Percentiles rank a stretch among this genome's conserved stretches.
Evolutionary conservation across 2,797 vertebrate species (phyloP).

Genomic region (Hozukius guyotensis): DNA sequence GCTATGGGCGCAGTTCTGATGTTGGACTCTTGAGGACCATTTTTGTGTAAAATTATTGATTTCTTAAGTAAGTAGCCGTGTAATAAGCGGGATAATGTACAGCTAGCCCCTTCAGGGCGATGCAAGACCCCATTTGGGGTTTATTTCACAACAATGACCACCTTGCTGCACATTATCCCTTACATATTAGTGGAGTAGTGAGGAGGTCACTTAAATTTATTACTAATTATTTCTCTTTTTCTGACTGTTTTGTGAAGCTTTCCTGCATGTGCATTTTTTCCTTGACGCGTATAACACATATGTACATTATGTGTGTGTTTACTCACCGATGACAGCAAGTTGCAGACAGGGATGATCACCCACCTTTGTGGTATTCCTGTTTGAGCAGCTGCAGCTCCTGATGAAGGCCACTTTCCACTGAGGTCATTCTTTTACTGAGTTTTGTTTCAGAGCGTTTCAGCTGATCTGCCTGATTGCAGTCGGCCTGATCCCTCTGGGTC

Average conservation of each 20-base stretch:
- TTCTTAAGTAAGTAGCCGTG: too few species aligned
- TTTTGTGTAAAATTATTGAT: too few species aligned
- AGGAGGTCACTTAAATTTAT: background rate
- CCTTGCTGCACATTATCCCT: background rate
- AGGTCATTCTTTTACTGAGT: constrained; percentile 73
- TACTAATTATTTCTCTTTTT: background rate
- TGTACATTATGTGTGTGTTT: constrained; percentile 22
- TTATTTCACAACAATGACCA: too few species aligned
- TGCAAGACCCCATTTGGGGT: too few species aligned
- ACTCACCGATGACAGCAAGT: constrained; percentile 37
- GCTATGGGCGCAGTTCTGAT: too few species aligned
- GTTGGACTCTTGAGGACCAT: too few species aligned
- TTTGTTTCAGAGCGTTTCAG: constrained; percentile 76
- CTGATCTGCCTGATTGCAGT: constrained; percentile 53
- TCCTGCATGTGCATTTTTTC: constrained; percentile 5
- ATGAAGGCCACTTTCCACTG: constrained; percentile 81
- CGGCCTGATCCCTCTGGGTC: constrained; percentile 53
- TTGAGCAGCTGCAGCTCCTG: constrained; percentile 86
- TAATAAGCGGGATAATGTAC: too few species aligned
- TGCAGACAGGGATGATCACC: constrained; percentile 31
- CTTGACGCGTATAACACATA: constrained; percentile 9
- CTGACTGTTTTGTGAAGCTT: background rate
- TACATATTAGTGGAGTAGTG: background rate
- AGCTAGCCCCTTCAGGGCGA: too few species aligned
- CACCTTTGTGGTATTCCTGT: constrained; percentile 87